Percentiles rank a stretch among this genome's conserved stretches.
phyloP scores from a whole-genome alignment of 1,140 invertebrate genomes.

The Potamilus streckersoni region DNA sequence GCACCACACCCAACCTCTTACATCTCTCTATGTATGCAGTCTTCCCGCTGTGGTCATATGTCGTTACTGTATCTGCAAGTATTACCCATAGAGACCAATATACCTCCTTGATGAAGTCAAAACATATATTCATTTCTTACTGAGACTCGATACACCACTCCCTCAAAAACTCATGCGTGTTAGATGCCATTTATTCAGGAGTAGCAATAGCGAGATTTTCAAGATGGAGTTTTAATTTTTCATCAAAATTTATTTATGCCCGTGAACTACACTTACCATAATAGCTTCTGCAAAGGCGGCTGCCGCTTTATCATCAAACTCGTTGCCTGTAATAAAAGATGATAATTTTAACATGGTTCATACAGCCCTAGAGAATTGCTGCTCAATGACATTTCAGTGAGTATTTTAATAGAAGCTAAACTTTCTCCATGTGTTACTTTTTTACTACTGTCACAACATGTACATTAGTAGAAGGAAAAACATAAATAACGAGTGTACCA shows the following conservation, averaged over 20 bases:
- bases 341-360: neutral
- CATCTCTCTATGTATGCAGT: conserved; percentile 64
- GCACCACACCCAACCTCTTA: conserved; percentile 61
- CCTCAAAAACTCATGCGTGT: too few relatives aligned
- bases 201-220: neutral
- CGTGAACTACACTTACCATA: conserved; percentile 40
- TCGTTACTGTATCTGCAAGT: conserved; percentile 44
- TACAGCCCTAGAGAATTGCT: too few relatives aligned
- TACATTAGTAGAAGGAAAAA: too few relatives aligned
- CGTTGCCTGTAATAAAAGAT: conserved; percentile 50
- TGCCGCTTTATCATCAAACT: conserved; percentile 53
- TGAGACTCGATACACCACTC: neutral
- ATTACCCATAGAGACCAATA: neutral
- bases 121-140: neutral
- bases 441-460: too few relatives aligned
- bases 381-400: too few relatives aligned
- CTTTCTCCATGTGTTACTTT: too few relatives aligned
- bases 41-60: conserved; percentile 63
- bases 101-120: neutral
- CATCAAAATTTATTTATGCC: neutral
- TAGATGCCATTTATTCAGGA: neutral
- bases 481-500: too few relatives aligned
- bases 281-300: conserved; percentile 56
- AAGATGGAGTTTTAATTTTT: neutral
- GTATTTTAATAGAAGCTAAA: too few relatives aligned